A percentile compares a stretch with the other conserved stretches of the same genome.
phyloP scores from a whole-genome alignment of 1,140 invertebrate genomes.

The Lucilia cuprina region DNA sequence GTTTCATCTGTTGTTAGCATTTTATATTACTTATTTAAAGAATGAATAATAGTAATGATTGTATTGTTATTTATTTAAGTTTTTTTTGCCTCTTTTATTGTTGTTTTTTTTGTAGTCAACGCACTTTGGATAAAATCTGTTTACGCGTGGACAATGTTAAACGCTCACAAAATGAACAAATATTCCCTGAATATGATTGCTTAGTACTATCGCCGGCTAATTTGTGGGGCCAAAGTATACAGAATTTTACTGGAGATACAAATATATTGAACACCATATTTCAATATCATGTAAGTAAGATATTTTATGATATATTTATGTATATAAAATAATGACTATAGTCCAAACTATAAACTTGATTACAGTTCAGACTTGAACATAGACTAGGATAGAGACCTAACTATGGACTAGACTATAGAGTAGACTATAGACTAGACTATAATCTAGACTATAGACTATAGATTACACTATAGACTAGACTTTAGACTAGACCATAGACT shows the following conservation, averaged over 20 bases:
- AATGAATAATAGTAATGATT: background rate
- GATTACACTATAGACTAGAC: too few species aligned
- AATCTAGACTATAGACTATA: too few species aligned
- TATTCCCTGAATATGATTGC: constrained; percentile 90
- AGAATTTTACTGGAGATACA: constrained; percentile 77
- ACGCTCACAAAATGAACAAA: constrained; percentile 65
- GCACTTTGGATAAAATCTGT: constrained; percentile 81
- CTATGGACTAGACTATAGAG: too few species aligned
- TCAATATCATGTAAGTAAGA: constrained; percentile 76
- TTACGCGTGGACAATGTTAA: constrained; percentile 85
- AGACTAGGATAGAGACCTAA: too few species aligned
- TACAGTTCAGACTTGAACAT: too few species aligned
- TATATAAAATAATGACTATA: background rate
- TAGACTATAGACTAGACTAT: too few species aligned
- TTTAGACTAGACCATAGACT: too few species aligned
- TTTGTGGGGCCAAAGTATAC: constrained; percentile 86
- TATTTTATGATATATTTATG: background rate
- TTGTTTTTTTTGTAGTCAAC: constrained; percentile 65
- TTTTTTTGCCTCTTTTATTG: constrained; percentile 31
- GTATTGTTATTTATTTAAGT: constrained; percentile 9
- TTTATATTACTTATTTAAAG: too few species aligned
- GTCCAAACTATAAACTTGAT: too few species aligned
- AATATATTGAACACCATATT: constrained; percentile 83
- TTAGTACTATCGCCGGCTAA: constrained; percentile 92
- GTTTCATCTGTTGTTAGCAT: background rate